Base-by-base conservation (phyloP, 2,113 vertebrate species). In the Naja naja region DNA sequence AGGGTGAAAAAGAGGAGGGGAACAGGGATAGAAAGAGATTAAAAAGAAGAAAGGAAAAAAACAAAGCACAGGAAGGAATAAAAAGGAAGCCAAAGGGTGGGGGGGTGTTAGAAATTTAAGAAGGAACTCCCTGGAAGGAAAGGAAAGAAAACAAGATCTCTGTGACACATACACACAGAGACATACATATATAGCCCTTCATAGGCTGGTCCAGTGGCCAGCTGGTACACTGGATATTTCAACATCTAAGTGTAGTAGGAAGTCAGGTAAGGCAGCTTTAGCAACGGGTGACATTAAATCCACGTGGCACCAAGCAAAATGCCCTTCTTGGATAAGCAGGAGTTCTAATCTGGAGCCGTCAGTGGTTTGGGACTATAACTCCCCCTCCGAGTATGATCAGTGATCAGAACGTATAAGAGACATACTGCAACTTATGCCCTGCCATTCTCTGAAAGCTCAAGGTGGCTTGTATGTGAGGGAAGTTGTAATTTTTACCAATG, bases 1-100 rank as follows among this genome's bases (percentile, higher is more conserved):
- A 53, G 74, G 58, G 64, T n/a, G 58, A 90, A 94, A 23, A 60
- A 92, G 95, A 95, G 94, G 94, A 96, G 89, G 96, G 96, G 43
- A 27, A 89, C 18, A 74, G 81, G 55, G 60, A 43, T 20, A 54
- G 69, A 49, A 30, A 45, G 27, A 54, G 49, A 90, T 95, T 94
- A 92, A 89, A 69, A 86, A 92, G 91, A 30, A 74, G 91, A 92
- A 90, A n/a, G 27, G 60, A 47, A 34, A 39, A 60, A 60, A 74
- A 87, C 85, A 87, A 88, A 81, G 91, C 60, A 12, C 27, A 47
- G 64, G 85, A 30, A 81, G 39, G 8, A 54, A 81, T 69, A 22
- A 25, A 18, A 89, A 54, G 91, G 30, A 88, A 49, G 12, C 8
- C 47, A 10, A 22, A 56, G 22, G 27, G 14, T 47, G 4, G 27